A percentile compares a stretch with the other conserved stretches of the same genome.
phyloP scores from a whole-genome alignment of 1,140 invertebrate genomes.

The Saccostrea echinata region DNA sequence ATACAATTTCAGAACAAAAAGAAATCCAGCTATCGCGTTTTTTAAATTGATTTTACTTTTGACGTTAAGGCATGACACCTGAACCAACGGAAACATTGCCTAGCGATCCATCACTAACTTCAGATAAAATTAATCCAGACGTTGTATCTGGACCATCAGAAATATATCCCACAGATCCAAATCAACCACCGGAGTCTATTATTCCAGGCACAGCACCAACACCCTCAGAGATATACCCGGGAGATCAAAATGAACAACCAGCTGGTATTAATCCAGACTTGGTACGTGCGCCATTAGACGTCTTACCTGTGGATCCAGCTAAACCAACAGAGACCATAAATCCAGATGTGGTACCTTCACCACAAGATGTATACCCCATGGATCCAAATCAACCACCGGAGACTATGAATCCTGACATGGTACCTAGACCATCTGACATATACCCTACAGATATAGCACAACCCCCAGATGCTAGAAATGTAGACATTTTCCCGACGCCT shows the following conservation, averaged over 20 bases:
- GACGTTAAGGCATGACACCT: background rate
- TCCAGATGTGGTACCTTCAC: background rate
- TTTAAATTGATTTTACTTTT: too few relatives aligned
- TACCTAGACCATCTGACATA: background rate
- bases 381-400: background rate
- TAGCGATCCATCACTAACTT: background rate
- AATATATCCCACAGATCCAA: background rate
- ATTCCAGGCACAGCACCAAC: background rate
- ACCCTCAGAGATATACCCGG: background rate
- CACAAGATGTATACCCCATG: background rate
- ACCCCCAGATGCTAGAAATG: background rate
- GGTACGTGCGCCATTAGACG: background rate
- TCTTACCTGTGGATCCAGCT: background rate
- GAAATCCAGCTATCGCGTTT: too few relatives aligned
- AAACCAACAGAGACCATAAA: background rate
- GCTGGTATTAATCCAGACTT: background rate
- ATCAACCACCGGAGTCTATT: background rate
- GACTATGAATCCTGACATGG: background rate
- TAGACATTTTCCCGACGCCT: background rate
- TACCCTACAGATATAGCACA: background rate
- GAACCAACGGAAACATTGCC: background rate
- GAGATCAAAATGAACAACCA: background rate
- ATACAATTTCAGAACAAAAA: too few relatives aligned
- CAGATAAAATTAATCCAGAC: background rate
- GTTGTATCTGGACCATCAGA: background rate